Evolutionary conservation across 1,140 invertebrate genomes (phyloP).

Genomic region (Aradophagus sp.): DNA sequence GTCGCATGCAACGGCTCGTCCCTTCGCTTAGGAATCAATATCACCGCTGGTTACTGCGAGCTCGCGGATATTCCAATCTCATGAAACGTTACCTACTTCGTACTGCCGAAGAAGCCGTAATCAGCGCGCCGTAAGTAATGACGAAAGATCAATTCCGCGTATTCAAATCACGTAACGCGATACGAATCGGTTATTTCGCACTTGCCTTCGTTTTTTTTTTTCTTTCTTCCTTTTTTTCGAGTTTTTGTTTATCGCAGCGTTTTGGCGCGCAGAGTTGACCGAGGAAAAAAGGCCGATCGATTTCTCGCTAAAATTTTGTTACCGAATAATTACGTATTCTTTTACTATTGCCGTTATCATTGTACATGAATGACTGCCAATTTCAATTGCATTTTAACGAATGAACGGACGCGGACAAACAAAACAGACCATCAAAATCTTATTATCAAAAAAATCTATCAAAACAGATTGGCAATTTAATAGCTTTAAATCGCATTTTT

Average conservation of each 20-base stretch:
- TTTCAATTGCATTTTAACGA: too few species aligned
- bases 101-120: constrained; percentile 59
- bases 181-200: constrained; percentile 42
- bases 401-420: too few species aligned
- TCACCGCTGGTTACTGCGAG: constrained; percentile 66
- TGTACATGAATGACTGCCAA: too few species aligned
- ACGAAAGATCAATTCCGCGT: constrained; percentile 38
- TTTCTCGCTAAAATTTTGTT: not conserved
- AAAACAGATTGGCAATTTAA: too few species aligned
- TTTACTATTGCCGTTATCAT: not conserved
- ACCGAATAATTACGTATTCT: not conserved
- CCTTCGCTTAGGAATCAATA: constrained; percentile 67
- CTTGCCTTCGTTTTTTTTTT: constrained; percentile 1
- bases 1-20: constrained; percentile 66
- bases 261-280: not conserved
- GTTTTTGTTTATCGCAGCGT: constrained; percentile 1
- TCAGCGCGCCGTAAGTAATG: constrained; percentile 48
- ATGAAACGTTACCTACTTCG: constrained; percentile 56
- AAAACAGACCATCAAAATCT: too few species aligned
- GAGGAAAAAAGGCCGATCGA: not conserved
- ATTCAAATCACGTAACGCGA: constrained; percentile 53
- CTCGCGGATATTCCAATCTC: constrained; percentile 64
- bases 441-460: too few species aligned
- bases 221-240: constrained; percentile 9
- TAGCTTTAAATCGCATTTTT: too few species aligned